Conservation (phyloP, 2,113 vertebrate species). For the Leiothrix lutea region DNA sequence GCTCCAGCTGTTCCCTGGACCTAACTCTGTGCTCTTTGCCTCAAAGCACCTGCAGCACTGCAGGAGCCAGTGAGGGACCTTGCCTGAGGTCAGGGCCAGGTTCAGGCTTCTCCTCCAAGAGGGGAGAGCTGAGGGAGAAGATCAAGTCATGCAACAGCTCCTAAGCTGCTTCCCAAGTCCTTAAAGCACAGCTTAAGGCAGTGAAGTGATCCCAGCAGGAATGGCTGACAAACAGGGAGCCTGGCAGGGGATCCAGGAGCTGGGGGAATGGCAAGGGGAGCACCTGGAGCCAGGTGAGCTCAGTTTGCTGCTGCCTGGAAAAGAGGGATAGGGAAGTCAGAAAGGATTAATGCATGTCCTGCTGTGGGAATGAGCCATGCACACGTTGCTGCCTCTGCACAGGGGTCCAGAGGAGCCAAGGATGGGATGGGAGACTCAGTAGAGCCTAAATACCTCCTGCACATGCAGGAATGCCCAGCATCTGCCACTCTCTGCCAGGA, state of each 20-base stretch:
- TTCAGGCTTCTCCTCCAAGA: rapidly evolving
- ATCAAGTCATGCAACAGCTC: rapidly evolving
- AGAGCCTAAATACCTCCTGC: background rate
- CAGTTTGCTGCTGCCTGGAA: background rate
- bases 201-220: rapidly evolving
- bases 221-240: background rate
- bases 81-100: background rate
- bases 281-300: background rate
- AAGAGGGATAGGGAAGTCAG: background rate
- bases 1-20: background rate
- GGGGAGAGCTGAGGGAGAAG: background rate
- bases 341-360: background rate
- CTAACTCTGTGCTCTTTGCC: background rate
- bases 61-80: background rate
- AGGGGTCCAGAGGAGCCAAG: background rate
- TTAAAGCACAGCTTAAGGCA: background rate
- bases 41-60: background rate
- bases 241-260: background rate
- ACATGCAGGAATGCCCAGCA: background rate
- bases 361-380: background rate
- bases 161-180: background rate
- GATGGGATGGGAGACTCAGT: background rate
- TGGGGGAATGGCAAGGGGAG: background rate
- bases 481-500: background rate
- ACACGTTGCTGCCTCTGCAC: rapidly evolving